A percentile compares a stretch with the other conserved stretches of the same genome.
These are phyloP conservation scores for Oenanthe oenanthe DNA, from an alignment of 2,113 vertebrate genomes.

Conservation along the genomic window DNA sequence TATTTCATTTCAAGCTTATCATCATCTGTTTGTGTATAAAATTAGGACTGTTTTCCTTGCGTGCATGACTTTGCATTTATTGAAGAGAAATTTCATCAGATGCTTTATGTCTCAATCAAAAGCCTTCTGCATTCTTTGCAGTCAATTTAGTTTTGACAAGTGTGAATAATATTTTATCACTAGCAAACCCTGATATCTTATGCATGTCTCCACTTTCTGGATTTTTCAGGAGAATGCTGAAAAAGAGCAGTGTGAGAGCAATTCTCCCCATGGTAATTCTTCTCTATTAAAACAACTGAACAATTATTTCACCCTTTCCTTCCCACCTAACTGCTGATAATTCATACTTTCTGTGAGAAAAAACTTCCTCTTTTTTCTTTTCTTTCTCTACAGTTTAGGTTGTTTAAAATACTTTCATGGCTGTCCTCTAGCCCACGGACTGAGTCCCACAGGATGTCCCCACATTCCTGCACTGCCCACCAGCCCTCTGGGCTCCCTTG, in stretches of 20 bases:
- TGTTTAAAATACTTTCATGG: not conserved
- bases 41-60: not conserved
- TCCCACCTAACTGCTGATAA: not conserved
- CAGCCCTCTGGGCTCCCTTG: not conserved
- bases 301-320: not conserved
- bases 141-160: not conserved
- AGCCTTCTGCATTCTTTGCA: not conserved
- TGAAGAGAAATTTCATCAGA: slow-evolving; percentile 11
- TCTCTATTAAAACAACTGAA: not conserved
- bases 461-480: too few species aligned
- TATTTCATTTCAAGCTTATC: slow-evolving; percentile 5
- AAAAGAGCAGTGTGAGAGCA: not conserved
- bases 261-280: not conserved
- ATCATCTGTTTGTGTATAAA: not conserved
- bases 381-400: not conserved
- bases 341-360: not conserved
- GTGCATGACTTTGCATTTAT: not conserved
- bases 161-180: not conserved
- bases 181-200: not conserved
- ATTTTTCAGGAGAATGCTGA: slow-evolving; percentile 3
- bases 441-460: too few species aligned
- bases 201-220: not conserved
- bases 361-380: not conserved
- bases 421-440: not conserved
- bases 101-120: not conserved